A percentile compares a stretch with the other conserved stretches of the same genome.
phyloP scores from a whole-genome alignment of 2,797 vertebrate species.

The Acomys russatus region DNA sequence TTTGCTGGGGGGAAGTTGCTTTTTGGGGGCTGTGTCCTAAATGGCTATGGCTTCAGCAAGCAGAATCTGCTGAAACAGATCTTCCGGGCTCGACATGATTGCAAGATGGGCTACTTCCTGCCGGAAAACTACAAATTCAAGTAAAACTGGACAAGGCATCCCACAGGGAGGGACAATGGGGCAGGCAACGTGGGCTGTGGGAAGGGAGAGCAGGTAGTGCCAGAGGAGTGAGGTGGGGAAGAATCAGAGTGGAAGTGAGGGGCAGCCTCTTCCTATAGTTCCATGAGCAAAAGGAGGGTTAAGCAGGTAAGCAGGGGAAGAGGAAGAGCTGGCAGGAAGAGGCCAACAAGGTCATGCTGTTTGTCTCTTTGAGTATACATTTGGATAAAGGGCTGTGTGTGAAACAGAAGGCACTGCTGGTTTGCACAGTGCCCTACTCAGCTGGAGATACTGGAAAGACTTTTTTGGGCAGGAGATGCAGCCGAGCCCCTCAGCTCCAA shows the following conservation, averaged over 20 bases:
- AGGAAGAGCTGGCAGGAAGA: background rate
- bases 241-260: background rate
- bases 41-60: conserved; percentile 82
- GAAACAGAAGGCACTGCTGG: background rate
- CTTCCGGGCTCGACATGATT: conserved; percentile 70
- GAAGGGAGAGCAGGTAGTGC: background rate
- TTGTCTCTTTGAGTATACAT: background rate
- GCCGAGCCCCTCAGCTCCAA: background rate
- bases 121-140: conserved; percentile 82
- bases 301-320: background rate
- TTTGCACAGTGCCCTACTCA: background rate
- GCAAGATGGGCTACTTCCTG: conserved; percentile 82
- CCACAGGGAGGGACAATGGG: background rate
- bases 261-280: background rate
- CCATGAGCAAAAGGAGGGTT: background rate
- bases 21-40: conserved; percentile 80
- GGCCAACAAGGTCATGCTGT: background rate
- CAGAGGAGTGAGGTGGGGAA: background rate
- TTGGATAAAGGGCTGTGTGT: background rate
- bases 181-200: background rate
- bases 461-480: background rate
- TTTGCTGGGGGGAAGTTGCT: conserved; percentile 75
- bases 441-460: background rate
- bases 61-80: conserved; percentile 82
- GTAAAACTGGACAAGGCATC: conserved; percentile 64